A percentile compares a stretch with the other conserved stretches of the same genome.
phyloP scores from a whole-genome alignment of 2,113 vertebrate genomes.

The Rynchops niger region DNA sequence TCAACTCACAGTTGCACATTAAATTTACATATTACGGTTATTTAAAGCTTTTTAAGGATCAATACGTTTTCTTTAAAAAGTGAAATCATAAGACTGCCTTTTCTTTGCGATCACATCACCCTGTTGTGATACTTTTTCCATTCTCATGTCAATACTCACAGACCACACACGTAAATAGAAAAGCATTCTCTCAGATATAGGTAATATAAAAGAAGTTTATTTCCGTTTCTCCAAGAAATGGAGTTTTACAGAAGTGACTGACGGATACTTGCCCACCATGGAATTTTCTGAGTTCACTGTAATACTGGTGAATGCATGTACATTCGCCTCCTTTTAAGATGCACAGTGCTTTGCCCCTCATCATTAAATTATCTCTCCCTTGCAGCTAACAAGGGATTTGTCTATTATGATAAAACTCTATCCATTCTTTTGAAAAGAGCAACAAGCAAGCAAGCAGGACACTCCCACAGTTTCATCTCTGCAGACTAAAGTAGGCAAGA shows the following conservation, averaged over 20 bases:
- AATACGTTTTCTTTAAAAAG: not conserved
- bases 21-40: not conserved
- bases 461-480: constrained; percentile 78
- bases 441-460: constrained; percentile 40
- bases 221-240: not conserved
- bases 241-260: not conserved
- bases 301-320: not conserved
- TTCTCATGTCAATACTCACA: not conserved
- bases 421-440: constrained; percentile 54
- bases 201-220: not conserved
- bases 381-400: constrained; percentile 68
- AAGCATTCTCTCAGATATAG: not conserved
- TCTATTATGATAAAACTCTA: constrained; percentile 35
- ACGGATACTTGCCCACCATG: not conserved
- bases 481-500: constrained; percentile 78
- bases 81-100: not conserved
- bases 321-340: not conserved
- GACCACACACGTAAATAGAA: not conserved
- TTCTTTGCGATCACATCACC: not conserved
- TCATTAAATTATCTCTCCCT: constrained; percentile 67
- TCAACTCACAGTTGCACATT: not conserved
- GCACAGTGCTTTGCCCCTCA: constrained; percentile 48
- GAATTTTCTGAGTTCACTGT: not conserved
- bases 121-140: not conserved
- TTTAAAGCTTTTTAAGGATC: not conserved